Evolutionary conservation across 2,888 invertebrate species (phyloP).

Genomic region (Erannis defoliaria): DNA sequence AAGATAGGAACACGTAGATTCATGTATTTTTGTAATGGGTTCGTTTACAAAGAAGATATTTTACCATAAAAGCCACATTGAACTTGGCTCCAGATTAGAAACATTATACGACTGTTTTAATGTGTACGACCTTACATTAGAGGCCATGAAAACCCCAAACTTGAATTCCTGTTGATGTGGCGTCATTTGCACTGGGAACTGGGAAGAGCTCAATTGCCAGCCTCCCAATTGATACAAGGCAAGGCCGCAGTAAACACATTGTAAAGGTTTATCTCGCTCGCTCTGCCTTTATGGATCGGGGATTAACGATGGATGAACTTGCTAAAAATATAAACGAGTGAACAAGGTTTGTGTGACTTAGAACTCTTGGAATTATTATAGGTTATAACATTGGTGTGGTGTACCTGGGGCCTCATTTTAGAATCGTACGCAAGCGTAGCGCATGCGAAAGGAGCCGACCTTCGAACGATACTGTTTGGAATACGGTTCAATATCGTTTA

Average conservation of each 20-base stretch:
- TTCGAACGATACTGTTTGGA: too few relatives aligned
- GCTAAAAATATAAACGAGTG: constrained; percentile 7
- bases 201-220: constrained; percentile 50
- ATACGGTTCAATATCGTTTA: too few relatives aligned
- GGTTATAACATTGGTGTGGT: too few relatives aligned
- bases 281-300: constrained; percentile 27
- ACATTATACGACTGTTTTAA: constrained; percentile 9
- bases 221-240: constrained; percentile 44
- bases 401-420: too few relatives aligned
- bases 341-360: neutral
- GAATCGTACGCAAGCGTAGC: too few relatives aligned
- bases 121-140: constrained; percentile 21
- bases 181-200: constrained; percentile 40
- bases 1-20: constrained; percentile 22
- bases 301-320: constrained; percentile 9
- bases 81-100: constrained; percentile 3
- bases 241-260: constrained; percentile 39
- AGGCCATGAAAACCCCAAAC: constrained; percentile 41
- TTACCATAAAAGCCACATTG: constrained; percentile 11
- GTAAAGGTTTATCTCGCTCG: constrained; percentile 26
- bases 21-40: constrained; percentile 11
- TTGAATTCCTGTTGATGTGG: constrained; percentile 41
- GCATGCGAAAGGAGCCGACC: too few relatives aligned
- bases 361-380: too few relatives aligned
- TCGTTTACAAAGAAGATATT: neutral